A percentile compares a stretch with the other conserved stretches of the same genome.
phyloP scores from a whole-genome alignment of 2,113 vertebrate species.

The Tetrax tetrax region DNA sequence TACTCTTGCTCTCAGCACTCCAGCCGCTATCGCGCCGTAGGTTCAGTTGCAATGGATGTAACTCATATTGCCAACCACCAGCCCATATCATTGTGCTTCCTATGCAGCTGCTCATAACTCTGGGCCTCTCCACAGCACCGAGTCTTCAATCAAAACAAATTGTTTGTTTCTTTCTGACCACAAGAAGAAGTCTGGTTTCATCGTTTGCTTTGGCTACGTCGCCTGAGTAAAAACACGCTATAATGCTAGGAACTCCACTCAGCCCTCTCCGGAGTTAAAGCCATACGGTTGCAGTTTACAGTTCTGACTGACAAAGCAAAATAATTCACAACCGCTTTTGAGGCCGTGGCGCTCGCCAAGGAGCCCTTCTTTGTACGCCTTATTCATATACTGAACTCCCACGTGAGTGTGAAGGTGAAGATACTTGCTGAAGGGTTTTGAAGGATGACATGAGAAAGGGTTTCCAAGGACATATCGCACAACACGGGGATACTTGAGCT shows the following conservation, averaged over 20 bases:
- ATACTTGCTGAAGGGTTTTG: not conserved
- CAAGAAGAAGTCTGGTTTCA: slow-evolving; percentile 60
- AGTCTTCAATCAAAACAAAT: slow-evolving; percentile 64
- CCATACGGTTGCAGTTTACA: not conserved
- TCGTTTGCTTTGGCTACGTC: not conserved
- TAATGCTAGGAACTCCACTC: slow-evolving; percentile 1
- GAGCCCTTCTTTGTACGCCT: not conserved
- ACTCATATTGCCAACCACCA: not conserved
- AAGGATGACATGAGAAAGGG: not conserved
- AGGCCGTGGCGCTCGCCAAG: not conserved
- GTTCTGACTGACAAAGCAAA: slow-evolving; percentile 30
- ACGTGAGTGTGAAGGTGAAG: rapidly evolving
- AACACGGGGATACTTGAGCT: not conserved
- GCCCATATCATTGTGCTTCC: not conserved
- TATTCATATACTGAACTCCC: not conserved
- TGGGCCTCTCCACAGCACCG: not conserved
- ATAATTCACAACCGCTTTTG: not conserved
- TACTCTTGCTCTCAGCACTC: not conserved
- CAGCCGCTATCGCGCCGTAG: rapidly evolving
- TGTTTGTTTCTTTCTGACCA: slow-evolving; percentile 60
- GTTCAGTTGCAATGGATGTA: not conserved
- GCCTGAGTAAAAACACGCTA: not conserved
- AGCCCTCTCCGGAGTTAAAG: not conserved
- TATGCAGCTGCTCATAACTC: slow-evolving; percentile 23
- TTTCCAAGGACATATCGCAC: not conserved